Evolutionary conservation across 2,113 vertebrate species (phyloP).

Genomic region (Erinaceus europaeus): DNA sequence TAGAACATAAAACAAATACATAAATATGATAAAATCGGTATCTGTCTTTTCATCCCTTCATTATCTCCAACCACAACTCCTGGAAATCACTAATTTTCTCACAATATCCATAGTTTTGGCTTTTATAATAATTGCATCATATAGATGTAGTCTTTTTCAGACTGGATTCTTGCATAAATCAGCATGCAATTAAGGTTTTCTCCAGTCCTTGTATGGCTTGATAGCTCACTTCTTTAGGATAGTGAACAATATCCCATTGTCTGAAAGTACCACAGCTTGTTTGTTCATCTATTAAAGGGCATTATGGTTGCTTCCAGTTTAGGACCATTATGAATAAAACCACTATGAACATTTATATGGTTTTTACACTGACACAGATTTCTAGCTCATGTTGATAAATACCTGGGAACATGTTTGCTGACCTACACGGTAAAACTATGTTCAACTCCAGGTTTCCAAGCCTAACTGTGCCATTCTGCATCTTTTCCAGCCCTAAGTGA

Average conservation of each 20-base stretch:
- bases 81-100: neutral
- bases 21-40: too few relatives aligned
- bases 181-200: neutral
- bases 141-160: neutral
- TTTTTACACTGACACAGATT: neutral
- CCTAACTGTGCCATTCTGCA: neutral
- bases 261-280: neutral
- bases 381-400: slow-evolving; percentile 25
- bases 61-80: neutral
- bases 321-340: neutral
- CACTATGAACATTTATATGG: slow-evolving; percentile 17
- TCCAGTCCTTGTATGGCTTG: neutral
- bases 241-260: slow-evolving; percentile 17
- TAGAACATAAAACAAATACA: too few relatives aligned
- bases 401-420: neutral
- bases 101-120: neutral
- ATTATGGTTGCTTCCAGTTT: slow-evolving; percentile 2
- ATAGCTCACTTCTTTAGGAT: neutral
- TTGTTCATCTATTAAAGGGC: neutral
- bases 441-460: neutral
- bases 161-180: neutral
- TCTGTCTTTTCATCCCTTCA: neutral
- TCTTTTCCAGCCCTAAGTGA: neutral
- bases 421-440: neutral
- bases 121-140: neutral